Conservation (phyloP, 1,140 invertebrate species). For the Elymnias hypermnestra region DNA sequence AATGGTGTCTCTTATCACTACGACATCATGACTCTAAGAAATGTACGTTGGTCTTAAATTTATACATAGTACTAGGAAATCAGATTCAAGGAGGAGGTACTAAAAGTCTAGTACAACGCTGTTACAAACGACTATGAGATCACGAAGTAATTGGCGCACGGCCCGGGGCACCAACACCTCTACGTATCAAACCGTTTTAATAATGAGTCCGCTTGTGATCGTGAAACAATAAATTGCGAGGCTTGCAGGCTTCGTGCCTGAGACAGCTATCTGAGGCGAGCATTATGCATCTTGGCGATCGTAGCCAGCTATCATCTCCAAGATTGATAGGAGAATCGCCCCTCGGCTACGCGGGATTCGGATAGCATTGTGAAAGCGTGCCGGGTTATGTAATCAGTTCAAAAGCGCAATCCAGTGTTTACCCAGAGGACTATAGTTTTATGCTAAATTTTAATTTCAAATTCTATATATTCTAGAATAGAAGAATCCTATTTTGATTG, state of each 20-base stretch:
- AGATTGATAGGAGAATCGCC: slow-evolving; percentile 73
- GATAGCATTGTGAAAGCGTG: slow-evolving; percentile 48
- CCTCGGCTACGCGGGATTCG: slow-evolving; percentile 55
- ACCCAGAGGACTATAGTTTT: too few relatives aligned
- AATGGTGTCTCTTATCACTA: too few relatives aligned
- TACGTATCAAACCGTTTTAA: slow-evolving; percentile 73
- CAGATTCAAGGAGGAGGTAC: slow-evolving; percentile 39
- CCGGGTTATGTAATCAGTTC: slow-evolving; percentile 43
- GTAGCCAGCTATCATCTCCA: slow-evolving; percentile 64
- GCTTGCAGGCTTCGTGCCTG: slow-evolving; percentile 70
- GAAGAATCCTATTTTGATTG: too few relatives aligned
- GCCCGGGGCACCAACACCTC: slow-evolving; percentile 67
- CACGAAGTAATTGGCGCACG: slow-evolving; percentile 61
- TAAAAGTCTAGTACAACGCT: slow-evolving; percentile 51
- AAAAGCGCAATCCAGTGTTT: slow-evolving; percentile 21
- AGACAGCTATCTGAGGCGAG: slow-evolving; percentile 68
- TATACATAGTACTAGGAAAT: slow-evolving; percentile 30
- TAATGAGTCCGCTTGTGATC: slow-evolving; percentile 70
- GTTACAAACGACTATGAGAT: slow-evolving; percentile 55
- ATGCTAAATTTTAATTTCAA: too few relatives aligned
- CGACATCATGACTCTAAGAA: too few relatives aligned
- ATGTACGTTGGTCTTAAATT: too few relatives aligned
- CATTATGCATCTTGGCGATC: slow-evolving; percentile 64
- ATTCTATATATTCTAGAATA: too few relatives aligned
- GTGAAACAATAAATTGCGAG: slow-evolving; percentile 76